Base-by-base conservation (phyloP, 2,888 invertebrate species). In the Stomorhina lunata region DNA sequence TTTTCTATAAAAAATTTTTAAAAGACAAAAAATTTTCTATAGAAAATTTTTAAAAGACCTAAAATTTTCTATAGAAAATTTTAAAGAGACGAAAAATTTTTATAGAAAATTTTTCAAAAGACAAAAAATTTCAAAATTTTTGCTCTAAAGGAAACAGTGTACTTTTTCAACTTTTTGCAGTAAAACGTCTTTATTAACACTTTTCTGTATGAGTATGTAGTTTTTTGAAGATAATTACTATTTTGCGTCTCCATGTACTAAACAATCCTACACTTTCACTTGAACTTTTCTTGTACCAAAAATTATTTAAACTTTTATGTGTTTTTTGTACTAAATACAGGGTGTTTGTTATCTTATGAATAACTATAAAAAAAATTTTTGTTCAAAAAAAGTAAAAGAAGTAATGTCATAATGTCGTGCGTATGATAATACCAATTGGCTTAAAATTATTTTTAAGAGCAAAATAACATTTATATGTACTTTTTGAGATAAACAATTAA, bases 111-210 rank as follows among this genome's bases (percentile, higher is more conserved):
- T n/a, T n/a, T n/a, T n/a, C n/a, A n/a, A n/a, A n/a, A n/a, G n/a
- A n/a, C n/a, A n/a, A n/a, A n/a, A n/a, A n/a, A n/a, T n/a, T n/a
- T n/a, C n/a, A n/a, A n/a, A n/a, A n/a, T n/a, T n/a, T n/a, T n/a
- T n/a, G n/a, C n/a, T n/a, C n/a, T n/a, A n/a, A n/a, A n/a, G 66
- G 75, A 65, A 76, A 76, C 63, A 37, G 75, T 76, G 75, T 34
- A 22, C 1, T n/a, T 12, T 15, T 15, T 34, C 0, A 37, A 25
- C 6, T 45, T 45, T 20, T 48, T 17, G 4, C 4, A 20, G 2
- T 10, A 48, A 27, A 50, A 20, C 22, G 22, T 29, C 12, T 22
- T 32, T 27, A 32, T 25, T 57, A n/a, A 48, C 5, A 9, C n/a
- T 12, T n/a, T 7, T 0, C n/a, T 37, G 12, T 29, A 10, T 15